These are phyloP conservation scores for Larimichthys crocea DNA, from an alignment of 2,113 vertebrate genomes.

Conservation along the genomic window DNA sequence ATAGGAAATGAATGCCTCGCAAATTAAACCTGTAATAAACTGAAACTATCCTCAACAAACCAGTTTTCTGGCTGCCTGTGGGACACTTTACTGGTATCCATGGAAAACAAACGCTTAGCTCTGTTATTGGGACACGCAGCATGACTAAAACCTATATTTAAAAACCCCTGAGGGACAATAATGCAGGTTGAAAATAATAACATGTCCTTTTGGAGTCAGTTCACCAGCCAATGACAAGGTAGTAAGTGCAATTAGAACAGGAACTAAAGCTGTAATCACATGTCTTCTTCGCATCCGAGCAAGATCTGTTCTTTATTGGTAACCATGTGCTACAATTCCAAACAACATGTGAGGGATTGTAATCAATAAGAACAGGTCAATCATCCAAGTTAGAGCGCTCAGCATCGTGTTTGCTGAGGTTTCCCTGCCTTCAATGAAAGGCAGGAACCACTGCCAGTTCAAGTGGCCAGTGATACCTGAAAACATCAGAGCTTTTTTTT, in stretches of 20 bases:
- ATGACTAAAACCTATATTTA: constrained; percentile 61
- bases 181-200: constrained; percentile 70
- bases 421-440: constrained; percentile 69
- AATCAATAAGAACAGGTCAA: constrained; percentile 75
- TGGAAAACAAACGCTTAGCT: constrained; percentile 33
- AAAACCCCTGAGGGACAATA: constrained; percentile 65
- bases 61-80: background rate
- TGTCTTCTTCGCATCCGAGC: constrained; percentile 57
- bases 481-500: constrained; percentile 54
- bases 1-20: no score
- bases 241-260: constrained; percentile 70
- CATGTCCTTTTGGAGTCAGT: constrained; percentile 49
- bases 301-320: constrained; percentile 71
- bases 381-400: constrained; percentile 74
- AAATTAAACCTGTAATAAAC: no score
- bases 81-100: constrained; percentile 1
- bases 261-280: constrained; percentile 68
- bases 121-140: constrained; percentile 48
- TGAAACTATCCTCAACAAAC: background rate
- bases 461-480: constrained; percentile 16
- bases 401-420: constrained; percentile 74
- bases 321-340: constrained; percentile 80
- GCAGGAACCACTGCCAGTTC: constrained; percentile 29
- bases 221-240: constrained; percentile 69
- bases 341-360: constrained; percentile 81